These are phyloP conservation scores for Ceratosolen solmsi DNA, from an alignment of 1,140 invertebrate genomes.

Conservation along the genomic window DNA sequence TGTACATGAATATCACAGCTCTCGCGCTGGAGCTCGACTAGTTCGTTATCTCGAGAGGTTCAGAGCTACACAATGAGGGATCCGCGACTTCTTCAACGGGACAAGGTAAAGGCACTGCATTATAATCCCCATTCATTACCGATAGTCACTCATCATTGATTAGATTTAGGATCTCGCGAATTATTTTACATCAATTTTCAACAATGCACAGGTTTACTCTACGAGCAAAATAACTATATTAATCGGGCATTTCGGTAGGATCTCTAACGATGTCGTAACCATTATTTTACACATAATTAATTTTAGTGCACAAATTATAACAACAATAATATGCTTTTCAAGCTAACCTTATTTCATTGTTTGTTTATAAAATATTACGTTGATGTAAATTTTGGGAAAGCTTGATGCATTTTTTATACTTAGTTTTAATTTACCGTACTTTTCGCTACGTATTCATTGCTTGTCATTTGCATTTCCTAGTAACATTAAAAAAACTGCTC, in stretches of 20 bases:
- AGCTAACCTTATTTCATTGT: constrained; percentile 28
- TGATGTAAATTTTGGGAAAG: constrained; percentile 51
- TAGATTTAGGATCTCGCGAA: neutral
- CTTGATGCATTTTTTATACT: constrained; percentile 58
- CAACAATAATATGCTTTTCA: neutral
- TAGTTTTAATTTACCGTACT: constrained; percentile 9
- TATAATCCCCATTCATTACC: constrained; percentile 19
- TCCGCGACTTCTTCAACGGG: constrained; percentile 69
- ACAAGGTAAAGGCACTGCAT: constrained; percentile 67
- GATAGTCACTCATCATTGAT: neutral
- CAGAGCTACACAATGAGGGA: constrained; percentile 76
- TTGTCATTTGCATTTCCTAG: constrained; percentile 15
- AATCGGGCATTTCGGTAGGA: neutral
- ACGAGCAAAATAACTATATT: neutral
- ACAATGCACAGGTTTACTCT: too few species aligned
- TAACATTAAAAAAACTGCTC: neutral
- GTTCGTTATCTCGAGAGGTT: constrained; percentile 77
- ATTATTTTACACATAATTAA: neutral
- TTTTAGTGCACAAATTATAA: constrained; percentile 2
- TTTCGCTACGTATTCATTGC: constrained; percentile 39
- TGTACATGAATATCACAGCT: constrained; percentile 75
- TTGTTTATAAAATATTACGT: neutral
- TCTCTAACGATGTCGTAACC: neutral
- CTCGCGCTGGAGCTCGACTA: constrained; percentile 78
- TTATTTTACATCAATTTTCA: neutral